Evolutionary conservation across 2,797 vertebrate genomes (phyloP), one percentile per base, ranked within the genome.

Genomic region (Lithobates sylvaticus): DNA sequence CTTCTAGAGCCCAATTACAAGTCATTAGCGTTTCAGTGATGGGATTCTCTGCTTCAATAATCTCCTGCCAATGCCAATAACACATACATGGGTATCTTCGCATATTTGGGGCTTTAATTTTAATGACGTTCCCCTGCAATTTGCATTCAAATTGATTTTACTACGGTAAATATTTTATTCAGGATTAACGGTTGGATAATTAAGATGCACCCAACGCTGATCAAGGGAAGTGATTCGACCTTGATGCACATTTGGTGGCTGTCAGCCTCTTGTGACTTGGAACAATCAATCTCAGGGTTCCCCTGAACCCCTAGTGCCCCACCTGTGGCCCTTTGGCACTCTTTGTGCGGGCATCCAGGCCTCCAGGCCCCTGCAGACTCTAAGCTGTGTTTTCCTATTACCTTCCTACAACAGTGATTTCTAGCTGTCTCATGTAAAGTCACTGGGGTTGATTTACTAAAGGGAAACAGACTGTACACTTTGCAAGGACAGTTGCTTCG

Each of bases 111-210:
- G 47, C 65, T 76, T 82, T 83, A 44, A 32, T 81, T 89, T 83
- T 88, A 88, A 76, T 61, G 83, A 84, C 87, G 64, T 89, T 34
- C 68, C 5, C 65, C 50, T 89, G 78, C 58, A 77, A 72, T 87
- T 89, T 88, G 78, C 73, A 90, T 82, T 82, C 83, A 88, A 82
- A 88, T 78, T 75, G 85, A 88, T 88, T 90, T 88, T 89, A 86
- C 88, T 86, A 82, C 75, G 70, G 73, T 86, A 89, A 91, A 90
- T 89, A 89, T 90, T 90, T 90, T 88, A 90, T 85, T 90, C 61
- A 23, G 21, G n/a, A 65, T 65, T 65, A 65, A 65, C 61, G n/a
- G 61, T 23, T 65, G n/a, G n/a, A 65, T 65, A 23, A 65, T 65
- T 26, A 65, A 26, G 61, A 26, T 65, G 61, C 61, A 9, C 61